These are phyloP conservation scores for Seira sanloemensis DNA, from an alignment of 2,888 invertebrate genomes.

Conservation along the genomic window DNA sequence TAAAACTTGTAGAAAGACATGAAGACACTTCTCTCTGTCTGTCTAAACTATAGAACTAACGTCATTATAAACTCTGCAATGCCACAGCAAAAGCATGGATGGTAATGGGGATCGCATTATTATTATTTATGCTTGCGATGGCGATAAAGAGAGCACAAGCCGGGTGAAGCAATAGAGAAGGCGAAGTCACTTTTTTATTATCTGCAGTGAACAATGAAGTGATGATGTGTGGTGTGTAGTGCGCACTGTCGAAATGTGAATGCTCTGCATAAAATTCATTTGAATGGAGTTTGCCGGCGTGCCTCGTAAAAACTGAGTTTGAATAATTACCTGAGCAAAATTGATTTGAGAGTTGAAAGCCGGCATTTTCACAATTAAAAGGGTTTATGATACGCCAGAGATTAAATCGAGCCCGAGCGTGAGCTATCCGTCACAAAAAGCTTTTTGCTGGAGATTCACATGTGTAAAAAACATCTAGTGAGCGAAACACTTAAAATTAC, in stretches of 20 bases:
- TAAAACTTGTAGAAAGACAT: neutral
- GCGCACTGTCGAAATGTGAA: neutral
- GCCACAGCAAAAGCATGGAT: neutral
- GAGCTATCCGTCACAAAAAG: no score
- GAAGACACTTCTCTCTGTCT: neutral
- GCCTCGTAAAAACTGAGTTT: neutral
- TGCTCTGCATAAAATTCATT: neutral
- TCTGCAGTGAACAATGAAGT: no score
- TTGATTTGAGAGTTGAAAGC: neutral
- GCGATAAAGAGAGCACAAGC: conserved; percentile 35
- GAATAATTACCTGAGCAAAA: neutral
- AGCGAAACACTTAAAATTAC: no score
- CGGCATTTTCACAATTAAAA: conserved; percentile 7
- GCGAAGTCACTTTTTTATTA: no score
- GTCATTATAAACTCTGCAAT: no score
- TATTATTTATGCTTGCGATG: conserved; percentile 3
- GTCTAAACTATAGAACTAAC: no score
- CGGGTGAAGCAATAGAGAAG: conserved; percentile 14
- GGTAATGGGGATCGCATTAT: conserved; percentile 10
- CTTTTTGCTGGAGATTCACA: no score
- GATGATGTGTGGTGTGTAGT: neutral
- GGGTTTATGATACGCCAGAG: neutral
- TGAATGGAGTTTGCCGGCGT: neutral
- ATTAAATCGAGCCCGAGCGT: no score
- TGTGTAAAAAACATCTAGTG: no score